These are phyloP conservation scores for Hymenopus coronatus DNA, from an alignment of 2,888 invertebrate species.

Conservation along the genomic window DNA sequence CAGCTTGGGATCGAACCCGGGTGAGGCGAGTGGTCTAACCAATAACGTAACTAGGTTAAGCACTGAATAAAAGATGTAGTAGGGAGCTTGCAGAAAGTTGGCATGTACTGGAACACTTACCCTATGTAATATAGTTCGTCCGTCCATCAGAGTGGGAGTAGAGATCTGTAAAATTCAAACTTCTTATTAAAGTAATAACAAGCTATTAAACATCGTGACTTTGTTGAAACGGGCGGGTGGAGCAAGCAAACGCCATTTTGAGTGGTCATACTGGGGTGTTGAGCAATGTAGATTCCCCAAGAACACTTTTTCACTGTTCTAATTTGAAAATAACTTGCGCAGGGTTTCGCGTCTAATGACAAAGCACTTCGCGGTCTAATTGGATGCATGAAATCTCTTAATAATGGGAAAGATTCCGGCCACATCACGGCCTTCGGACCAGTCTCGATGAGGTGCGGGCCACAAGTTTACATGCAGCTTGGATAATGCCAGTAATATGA, in stretches of 20 bases:
- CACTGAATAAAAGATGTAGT: too few species aligned
- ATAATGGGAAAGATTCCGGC: background rate
- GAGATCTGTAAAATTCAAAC: background rate
- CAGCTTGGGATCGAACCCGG: too few species aligned
- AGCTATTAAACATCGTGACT: background rate
- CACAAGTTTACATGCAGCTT: background rate
- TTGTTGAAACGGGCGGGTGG: background rate
- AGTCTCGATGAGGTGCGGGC: background rate
- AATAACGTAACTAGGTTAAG: too few species aligned
- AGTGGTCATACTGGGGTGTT: background rate
- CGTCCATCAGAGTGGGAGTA: background rate
- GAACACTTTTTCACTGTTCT: background rate
- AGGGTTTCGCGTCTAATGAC: background rate
- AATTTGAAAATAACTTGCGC: constrained; percentile 4
- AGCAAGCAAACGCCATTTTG: background rate
- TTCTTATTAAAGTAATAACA: background rate
- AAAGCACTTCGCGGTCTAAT: constrained; percentile 1
- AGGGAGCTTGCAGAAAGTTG: background rate
- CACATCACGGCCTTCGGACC: background rate
- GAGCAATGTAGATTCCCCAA: background rate
- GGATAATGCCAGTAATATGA: background rate
- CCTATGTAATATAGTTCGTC: background rate
- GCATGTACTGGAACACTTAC: background rate
- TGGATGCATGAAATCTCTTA: constrained; percentile 11
- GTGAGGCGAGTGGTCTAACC: too few species aligned